Base-by-base conservation (phyloP, 2,888 invertebrate genomes). In the Stictocephala bisonia region DNA sequence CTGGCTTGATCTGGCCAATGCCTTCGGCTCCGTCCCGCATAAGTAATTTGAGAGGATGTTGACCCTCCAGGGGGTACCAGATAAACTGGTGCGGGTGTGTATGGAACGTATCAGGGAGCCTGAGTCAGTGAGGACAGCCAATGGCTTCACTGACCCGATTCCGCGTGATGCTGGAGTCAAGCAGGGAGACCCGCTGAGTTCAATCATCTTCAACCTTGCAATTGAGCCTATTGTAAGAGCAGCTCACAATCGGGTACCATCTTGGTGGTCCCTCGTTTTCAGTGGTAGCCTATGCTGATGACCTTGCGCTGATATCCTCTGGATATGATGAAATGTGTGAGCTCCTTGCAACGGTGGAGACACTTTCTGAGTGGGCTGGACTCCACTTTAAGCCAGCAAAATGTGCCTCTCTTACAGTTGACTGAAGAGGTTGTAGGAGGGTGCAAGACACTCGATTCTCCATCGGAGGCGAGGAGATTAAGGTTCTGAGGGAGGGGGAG, bases 131-230 rank as follows among this genome's bases (percentile, higher is more conserved):
- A 2, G 56, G 13, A n/a, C 27, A 3, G 2, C 26, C 15, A 9
- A 24, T 3, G 26, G 56, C 26, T 56, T 26, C 13, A 56, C 56
- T 3, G 56, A 26, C 7, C 56, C 56, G n/a, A 26, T 56, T 3
- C 56, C 56, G 13, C 22, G 22, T 11, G 26, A 22, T 24, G 64
- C 64, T 15, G 64, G 64, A 2, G 64, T 64, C 1, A 31, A 35
- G 31, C 64, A 31, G 40, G 64, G 20, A 3, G 31, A 35, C 18
- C 31, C 64, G 27, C 64, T 64, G 9, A 15, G 35, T 11, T 35
- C 40, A 20, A 35, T 64, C 20, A n/a, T 64, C 11, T 64, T 64
- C 35, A 64, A 64, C 20, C 64, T 64, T 7, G 64, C 40, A 6
- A 64, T 31, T 13, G 35, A 15, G 64, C n/a, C n/a, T n/a, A n/a